These are phyloP conservation scores for Eupeodes corollae DNA, from an alignment of 1,140 invertebrate species.

Conservation along the genomic window DNA sequence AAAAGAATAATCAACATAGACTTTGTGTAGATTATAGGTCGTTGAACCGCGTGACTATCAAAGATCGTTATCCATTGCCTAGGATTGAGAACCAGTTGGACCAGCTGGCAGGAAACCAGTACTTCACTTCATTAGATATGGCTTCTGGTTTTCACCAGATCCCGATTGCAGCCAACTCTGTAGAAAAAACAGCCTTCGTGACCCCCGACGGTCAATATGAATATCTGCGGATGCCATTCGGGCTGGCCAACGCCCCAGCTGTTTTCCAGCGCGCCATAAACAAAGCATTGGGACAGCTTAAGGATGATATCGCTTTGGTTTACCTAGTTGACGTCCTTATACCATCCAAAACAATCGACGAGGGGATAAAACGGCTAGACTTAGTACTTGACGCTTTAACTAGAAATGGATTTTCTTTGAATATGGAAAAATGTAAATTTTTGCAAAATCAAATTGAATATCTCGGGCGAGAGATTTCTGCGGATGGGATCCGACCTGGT, in stretches of 20 bases:
- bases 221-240: conserved; percentile 34
- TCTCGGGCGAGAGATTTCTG: neutral
- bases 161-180: neutral
- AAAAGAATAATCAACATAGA: conserved; percentile 28
- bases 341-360: conserved; percentile 8
- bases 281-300: neutral
- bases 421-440: conserved; percentile 1
- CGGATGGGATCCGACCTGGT: neutral
- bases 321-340: conserved; percentile 24
- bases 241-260: conserved; percentile 37
- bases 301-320: conserved; percentile 4
- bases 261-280: conserved; percentile 38
- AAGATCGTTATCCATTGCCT: conserved; percentile 2
- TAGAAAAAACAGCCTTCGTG: conserved; percentile 15
- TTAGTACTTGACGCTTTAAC: conserved; percentile 1
- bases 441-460: neutral
- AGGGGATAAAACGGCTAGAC: conserved; percentile 4
- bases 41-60: conserved; percentile 8
- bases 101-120: neutral
- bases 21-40: conserved; percentile 17
- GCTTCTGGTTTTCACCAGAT: conserved; percentile 3
- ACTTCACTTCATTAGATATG: conserved; percentile 1
- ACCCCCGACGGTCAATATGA: no score
- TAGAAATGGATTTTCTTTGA: no score
- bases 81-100: conserved; percentile 1